These are phyloP conservation scores for Cetoscarus ocellatus DNA, from an alignment of 2,797 vertebrate species.

Conservation along the genomic window DNA sequence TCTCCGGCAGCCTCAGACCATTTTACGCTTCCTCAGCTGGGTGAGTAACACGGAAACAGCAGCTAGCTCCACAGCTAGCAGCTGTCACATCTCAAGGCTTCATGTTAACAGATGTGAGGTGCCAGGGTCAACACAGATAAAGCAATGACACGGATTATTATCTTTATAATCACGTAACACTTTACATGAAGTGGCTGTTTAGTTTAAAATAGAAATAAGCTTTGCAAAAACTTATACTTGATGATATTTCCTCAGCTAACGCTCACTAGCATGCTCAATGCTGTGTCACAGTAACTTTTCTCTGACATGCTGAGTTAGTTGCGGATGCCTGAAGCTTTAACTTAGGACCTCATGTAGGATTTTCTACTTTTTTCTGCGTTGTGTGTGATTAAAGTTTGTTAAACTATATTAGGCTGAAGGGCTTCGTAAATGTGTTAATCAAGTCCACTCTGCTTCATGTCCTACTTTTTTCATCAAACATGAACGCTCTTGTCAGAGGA, in stretches of 20 bases:
- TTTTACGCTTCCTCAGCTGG: constrained; percentile 82
- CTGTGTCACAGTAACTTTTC: constrained; percentile 49
- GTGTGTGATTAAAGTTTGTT: too few species aligned
- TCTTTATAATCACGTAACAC: rapidly evolving
- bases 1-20: constrained; percentile 79
- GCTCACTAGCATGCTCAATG: constrained; percentile 31
- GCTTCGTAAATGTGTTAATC: too few species aligned
- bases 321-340: too few species aligned
- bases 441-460: too few species aligned
- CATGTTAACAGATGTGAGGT: constrained; percentile 59
- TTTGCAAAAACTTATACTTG: not conserved
- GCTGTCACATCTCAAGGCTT: constrained; percentile 37
- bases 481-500: too few species aligned
- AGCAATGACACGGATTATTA: rapidly evolving
- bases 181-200: rapidly evolving
- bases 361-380: too few species aligned
- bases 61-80: constrained; percentile 39
- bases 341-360: too few species aligned
- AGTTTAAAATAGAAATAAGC: not conserved
- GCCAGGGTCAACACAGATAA: not conserved
- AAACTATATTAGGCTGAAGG: too few species aligned
- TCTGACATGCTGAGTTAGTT: too few species aligned
- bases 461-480: too few species aligned
- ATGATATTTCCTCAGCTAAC: constrained; percentile 16
- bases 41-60: constrained; percentile 72